Evolutionary conservation across 1,140 invertebrate genomes (phyloP).

Genomic region (Papilio helenus): DNA sequence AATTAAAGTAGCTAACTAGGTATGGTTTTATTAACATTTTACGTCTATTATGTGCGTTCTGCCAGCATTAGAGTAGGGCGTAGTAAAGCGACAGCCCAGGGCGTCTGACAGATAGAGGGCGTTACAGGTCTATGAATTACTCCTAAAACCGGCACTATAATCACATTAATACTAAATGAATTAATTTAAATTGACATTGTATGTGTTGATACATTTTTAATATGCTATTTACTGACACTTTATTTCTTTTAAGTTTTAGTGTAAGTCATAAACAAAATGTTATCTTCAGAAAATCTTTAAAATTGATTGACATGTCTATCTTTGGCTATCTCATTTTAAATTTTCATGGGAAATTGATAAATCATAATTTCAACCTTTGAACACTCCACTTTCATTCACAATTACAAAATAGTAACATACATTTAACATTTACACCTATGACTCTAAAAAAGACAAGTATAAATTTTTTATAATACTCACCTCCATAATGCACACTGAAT

Average conservation of each 20-base stretch:
- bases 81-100: no score
- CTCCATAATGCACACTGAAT: constrained; percentile 93
- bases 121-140: no score
- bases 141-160: no score
- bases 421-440: no score
- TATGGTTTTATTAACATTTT: not conserved
- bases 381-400: not conserved
- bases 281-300: not conserved
- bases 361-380: not conserved
- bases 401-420: not conserved
- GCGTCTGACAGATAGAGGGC: no score
- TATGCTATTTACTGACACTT: no score
- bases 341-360: not conserved
- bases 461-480: constrained; percentile 76
- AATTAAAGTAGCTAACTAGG: not conserved
- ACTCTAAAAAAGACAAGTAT: not conserved
- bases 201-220: no score
- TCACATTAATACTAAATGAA: no score
- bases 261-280: not conserved
- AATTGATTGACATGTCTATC: not conserved
- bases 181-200: no score
- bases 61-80: no score
- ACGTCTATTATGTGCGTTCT: not conserved
- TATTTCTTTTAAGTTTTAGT: not conserved
- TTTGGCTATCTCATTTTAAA: not conserved